These are phyloP conservation scores for Drosophila vallismaia DNA, from an alignment of 2,888 invertebrate species.

Conservation along the genomic window DNA sequence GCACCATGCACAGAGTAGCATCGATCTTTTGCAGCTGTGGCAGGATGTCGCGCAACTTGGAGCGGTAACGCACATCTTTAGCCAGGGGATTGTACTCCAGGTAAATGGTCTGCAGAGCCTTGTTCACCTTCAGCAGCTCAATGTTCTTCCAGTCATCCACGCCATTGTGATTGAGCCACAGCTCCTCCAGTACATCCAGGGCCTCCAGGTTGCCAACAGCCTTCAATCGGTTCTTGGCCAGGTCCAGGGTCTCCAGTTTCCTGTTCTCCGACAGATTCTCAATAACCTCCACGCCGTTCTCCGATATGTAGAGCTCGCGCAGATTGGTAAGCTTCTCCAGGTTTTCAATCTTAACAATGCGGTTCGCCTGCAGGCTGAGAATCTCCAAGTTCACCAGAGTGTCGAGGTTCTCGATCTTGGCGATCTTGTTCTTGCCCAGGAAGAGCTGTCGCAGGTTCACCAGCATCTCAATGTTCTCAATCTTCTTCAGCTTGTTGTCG, in stretches of 20 bases:
- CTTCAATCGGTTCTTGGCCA: conserved; percentile 94
- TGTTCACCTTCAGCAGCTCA: conserved; percentile 88
- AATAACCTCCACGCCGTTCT: conserved; percentile 93
- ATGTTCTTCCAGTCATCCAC: conserved; percentile 93
- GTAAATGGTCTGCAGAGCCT: conserved; percentile 92
- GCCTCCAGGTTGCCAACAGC: conserved; percentile 91
- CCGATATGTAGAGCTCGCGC: conserved; percentile 95
- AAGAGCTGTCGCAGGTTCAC: conserved; percentile 91
- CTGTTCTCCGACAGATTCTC: conserved; percentile 90
- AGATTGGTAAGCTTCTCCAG: conserved; percentile 89
- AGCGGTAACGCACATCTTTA: conserved; percentile 92
- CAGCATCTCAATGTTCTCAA: conserved; percentile 93
- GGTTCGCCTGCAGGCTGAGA: conserved; percentile 95
- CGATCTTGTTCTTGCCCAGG: conserved; percentile 97
- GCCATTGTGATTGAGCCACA: conserved; percentile 98
- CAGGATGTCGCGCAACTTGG: conserved; percentile 94
- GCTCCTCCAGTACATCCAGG: conserved; percentile 92
- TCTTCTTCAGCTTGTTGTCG: conserved; percentile 95
- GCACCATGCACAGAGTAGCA: conserved; percentile 91
- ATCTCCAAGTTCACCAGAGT: conserved; percentile 89
- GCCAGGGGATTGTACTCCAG: conserved; percentile 96
- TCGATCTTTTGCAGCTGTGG: conserved; percentile 96
- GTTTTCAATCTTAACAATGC: conserved; percentile 94
- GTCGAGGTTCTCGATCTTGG: conserved; percentile 92
- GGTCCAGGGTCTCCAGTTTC: conserved; percentile 92